Evolutionary conservation across 2,113 vertebrate species (phyloP).

Genomic region (Corapipo altera): DNA sequence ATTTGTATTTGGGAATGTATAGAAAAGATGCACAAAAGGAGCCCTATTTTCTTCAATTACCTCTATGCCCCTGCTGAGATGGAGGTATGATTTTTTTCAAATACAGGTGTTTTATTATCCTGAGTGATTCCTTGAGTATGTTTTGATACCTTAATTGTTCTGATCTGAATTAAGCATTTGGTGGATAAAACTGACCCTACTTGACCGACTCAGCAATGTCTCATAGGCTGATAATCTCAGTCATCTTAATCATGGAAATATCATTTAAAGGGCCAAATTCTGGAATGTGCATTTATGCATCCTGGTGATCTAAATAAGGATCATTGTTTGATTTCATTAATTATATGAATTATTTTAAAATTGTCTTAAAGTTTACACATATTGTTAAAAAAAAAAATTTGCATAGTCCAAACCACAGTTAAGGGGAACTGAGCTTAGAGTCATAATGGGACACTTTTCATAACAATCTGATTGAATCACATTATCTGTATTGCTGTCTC

Average conservation of each 20-base stretch:
- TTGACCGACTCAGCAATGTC: background rate
- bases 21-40: conserved; percentile 89
- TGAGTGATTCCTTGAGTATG: background rate
- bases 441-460: background rate
- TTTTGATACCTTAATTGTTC: background rate
- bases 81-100: conserved; percentile 69
- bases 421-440: background rate
- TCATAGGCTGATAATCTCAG: background rate
- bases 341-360: background rate
- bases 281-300: background rate
- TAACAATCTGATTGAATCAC: background rate
- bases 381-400: background rate
- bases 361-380: background rate
- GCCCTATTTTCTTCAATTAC: conserved; percentile 96
- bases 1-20: conserved; percentile 97
- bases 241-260: background rate
- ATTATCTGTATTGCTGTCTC: background rate
- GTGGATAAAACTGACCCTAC: background rate
- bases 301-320: background rate
- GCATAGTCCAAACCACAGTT: background rate
- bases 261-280: background rate
- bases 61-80: conserved; percentile 86
- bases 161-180: background rate
- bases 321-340: background rate
- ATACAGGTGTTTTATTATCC: background rate